Evolutionary conservation across 2,797 vertebrate species (phyloP), one percentile per base, ranked within the genome.

Genomic region (Podarcis siculus): DNA sequence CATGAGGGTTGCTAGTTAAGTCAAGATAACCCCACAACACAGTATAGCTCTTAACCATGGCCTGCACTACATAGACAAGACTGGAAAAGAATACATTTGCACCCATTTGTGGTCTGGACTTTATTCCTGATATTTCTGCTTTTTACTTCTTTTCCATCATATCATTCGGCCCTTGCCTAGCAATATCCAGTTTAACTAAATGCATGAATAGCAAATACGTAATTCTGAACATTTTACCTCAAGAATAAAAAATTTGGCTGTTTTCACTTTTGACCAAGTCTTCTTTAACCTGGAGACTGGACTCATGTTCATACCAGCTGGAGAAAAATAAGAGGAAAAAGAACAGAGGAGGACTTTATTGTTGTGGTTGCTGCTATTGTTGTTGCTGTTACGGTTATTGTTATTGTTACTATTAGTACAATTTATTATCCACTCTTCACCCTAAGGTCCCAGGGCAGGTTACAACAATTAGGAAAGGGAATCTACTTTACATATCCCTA

Each of bases 241-340:
- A 0, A 99, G 97, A 92, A 99, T 99, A 96, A 98, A 98, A 94
- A 99, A 99, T 95, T 99, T 99, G 95, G 98, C 98, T 0, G 98
- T 99, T 97, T 99, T 99, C 96, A 99, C 98, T 97, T 98, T 99
- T 83, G 97, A 98, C 98, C 98, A 99, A 83, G 98, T 99, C 96
- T 99, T 99, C 97, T 97, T 99, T 95, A 99, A 97, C 86, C 98
- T 97, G 92, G 98, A 97, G 23, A 99, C 98, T 0, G 98, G 98
- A 93, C 98, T 98, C 98, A 99, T 99, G 95, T 98, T 99, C 98
- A 99, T 98, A 88, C 98, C 98, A 55, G 98, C 98, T 99, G 91
- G 0, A n/a, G 87, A 25, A 75, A 89, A 89, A 86, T 82, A 76
- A 86, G 78, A 87, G 79, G 49, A 90, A 64, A 77, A 87, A 79